Percentiles rank a stretch among this genome's conserved stretches.
These are phyloP conservation scores for Trachelus troglodyta DNA, from an alignment of 2,888 invertebrate species.

Conservation along the genomic window DNA sequence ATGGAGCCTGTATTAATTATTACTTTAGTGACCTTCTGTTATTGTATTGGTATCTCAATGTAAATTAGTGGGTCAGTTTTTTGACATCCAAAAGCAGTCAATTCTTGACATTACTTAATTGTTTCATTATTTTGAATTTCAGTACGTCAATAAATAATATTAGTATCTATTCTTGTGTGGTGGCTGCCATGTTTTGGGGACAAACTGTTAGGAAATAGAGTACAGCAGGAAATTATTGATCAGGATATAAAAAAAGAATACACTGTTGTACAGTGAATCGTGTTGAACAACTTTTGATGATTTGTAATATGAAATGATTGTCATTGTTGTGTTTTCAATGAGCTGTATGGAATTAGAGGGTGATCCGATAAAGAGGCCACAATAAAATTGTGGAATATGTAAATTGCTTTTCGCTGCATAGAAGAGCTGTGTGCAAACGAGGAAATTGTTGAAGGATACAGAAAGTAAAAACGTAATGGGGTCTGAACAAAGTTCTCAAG, in stretches of 20 bases:
- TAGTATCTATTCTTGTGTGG: neutral
- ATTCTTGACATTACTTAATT: neutral
- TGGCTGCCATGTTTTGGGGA: neutral
- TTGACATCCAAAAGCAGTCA: neutral
- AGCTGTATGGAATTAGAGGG: neutral
- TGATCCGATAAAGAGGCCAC: neutral
- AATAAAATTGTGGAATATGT: neutral
- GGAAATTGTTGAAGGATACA: neutral
- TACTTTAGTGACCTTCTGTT: neutral
- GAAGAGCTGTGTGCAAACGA: neutral
- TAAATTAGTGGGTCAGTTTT: neutral
- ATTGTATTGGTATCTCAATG: neutral
- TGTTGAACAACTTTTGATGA: neutral
- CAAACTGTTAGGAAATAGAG: neutral
- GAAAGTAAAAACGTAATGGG: slow-evolving; percentile 47
- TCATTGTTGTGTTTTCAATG: neutral
- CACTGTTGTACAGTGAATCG: neutral
- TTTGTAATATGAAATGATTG: neutral
- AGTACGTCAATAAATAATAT: neutral
- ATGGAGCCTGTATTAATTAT: neutral
- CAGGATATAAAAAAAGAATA: neutral
- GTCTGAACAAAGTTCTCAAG: slow-evolving; percentile 62
- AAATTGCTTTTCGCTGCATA: neutral
- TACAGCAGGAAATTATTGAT: neutral
- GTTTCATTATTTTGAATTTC: neutral